A percentile compares a stretch with the other conserved stretches of the same genome.
These are phyloP conservation scores for Salmo trutta DNA, from an alignment of 2,797 vertebrate species.

Conservation along the genomic window DNA sequence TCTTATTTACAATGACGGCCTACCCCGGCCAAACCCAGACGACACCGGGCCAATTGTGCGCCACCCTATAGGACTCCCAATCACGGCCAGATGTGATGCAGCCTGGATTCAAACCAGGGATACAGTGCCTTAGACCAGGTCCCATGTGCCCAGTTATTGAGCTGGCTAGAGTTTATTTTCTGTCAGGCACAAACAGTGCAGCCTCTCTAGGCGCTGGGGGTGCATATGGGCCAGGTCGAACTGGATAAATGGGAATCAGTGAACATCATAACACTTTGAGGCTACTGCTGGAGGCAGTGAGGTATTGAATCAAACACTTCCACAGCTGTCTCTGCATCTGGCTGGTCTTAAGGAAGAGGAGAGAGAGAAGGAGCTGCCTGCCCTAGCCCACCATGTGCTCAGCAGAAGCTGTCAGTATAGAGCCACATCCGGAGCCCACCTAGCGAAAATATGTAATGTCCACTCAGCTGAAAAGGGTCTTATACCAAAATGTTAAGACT, in stretches of 20 bases:
- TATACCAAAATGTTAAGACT: neutral
- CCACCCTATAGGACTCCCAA: no score
- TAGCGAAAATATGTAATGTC: neutral
- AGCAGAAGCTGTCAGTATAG: neutral
- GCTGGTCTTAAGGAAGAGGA: constrained; percentile 12
- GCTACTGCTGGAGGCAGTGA: neutral
- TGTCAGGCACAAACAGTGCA: neutral
- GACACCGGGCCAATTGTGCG: no score
- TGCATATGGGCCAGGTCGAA: neutral
- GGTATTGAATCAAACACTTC: neutral
- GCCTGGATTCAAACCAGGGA: no score
- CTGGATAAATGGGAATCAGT: neutral
- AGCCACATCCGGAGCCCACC: no score
- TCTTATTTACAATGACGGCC: neutral
- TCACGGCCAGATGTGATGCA: no score
- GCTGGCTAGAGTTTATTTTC: neutral
- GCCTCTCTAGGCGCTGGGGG: neutral
- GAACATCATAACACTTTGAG: neutral
- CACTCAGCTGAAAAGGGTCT: neutral
- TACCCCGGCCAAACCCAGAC: no score
- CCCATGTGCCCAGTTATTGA: neutral
- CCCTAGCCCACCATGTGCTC: neutral
- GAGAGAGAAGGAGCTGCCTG: neutral
- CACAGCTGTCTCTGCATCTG: constrained; percentile 33
- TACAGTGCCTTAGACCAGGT: neutral